Evolutionary conservation across 2,113 vertebrate genomes (phyloP).

Genomic region (Cnemophilus loriae): DNA sequence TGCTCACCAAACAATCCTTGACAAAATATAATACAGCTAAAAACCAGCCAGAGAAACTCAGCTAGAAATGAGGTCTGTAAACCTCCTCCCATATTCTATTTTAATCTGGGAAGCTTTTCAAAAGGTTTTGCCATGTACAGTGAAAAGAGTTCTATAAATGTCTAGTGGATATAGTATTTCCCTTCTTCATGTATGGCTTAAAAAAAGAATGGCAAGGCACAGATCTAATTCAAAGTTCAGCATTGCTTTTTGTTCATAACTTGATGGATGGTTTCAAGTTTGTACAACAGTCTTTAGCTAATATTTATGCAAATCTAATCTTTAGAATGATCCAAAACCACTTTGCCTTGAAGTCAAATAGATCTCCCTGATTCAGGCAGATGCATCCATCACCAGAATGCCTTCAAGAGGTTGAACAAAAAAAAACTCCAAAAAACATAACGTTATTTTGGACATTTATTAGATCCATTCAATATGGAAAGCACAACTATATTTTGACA

Average conservation of each 20-base stretch:
- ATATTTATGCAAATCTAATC: not conserved
- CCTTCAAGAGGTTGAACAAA: not conserved
- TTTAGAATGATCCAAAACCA: not conserved
- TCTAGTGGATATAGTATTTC: not conserved
- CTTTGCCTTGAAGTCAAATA: not conserved
- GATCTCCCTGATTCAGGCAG: not conserved
- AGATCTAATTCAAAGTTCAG: not conserved
- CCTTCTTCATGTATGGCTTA: not conserved
- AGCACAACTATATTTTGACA: not conserved
- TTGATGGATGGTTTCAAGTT: not conserved
- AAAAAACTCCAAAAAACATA: not conserved
- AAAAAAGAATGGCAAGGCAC: not conserved
- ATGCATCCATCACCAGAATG: not conserved
- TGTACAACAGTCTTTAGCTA: not conserved
- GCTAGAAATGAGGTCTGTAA: not conserved
- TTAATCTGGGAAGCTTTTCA: not conserved
- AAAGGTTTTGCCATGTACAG: not conserved
- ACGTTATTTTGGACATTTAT: not conserved
- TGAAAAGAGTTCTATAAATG: not conserved
- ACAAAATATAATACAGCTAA: not conserved
- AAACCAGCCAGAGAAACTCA: not conserved
- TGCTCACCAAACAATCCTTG: not conserved
- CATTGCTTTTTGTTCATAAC: not conserved
- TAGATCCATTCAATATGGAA: not conserved
- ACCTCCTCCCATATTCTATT: not conserved